Percentiles rank a stretch among this genome's conserved stretches.
These are phyloP conservation scores for Protosalanx chinensis DNA, from an alignment of 2,797 vertebrate species.

Conservation along the genomic window DNA sequence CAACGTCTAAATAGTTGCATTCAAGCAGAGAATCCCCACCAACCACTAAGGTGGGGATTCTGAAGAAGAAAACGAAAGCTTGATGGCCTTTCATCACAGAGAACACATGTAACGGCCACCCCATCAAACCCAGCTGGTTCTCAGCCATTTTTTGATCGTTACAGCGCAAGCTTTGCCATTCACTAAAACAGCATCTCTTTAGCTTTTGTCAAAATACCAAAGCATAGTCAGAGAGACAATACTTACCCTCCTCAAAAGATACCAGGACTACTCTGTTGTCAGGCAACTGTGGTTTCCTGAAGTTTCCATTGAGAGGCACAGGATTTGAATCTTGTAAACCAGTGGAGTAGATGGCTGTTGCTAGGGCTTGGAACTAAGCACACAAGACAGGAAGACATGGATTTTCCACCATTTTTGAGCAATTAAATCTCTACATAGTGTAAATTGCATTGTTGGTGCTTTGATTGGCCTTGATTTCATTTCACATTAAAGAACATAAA, in stretches of 20 bases:
- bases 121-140: not conserved
- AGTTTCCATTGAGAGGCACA: slow-evolving; percentile 80
- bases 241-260: slow-evolving; percentile 90
- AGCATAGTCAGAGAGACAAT: slow-evolving; percentile 29
- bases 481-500: not conserved
- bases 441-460: not conserved
- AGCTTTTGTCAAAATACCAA: slow-evolving; percentile 29
- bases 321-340: slow-evolving; percentile 71
- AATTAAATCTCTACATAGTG: not conserved
- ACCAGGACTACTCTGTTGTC: slow-evolving; percentile 80
- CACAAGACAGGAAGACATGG: slow-evolving; percentile 35
- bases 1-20: slow-evolving; percentile 24
- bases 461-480: not conserved
- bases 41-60: slow-evolving; percentile 39
- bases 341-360: slow-evolving; percentile 81
- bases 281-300: slow-evolving; percentile 76
- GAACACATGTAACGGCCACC: slow-evolving; percentile 13
- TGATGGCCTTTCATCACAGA: slow-evolving; percentile 26
- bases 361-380: slow-evolving; percentile 77
- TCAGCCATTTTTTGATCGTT: slow-evolving; percentile 30
- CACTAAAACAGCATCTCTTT: slow-evolving; percentile 21
- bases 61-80: slow-evolving; percentile 29
- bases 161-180: slow-evolving; percentile 10
- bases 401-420: not conserved
- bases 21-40: not conserved